These are phyloP conservation scores for Chiloscyllium punctatum DNA, from an alignment of 2,797 vertebrate species.

Conservation along the genomic window DNA sequence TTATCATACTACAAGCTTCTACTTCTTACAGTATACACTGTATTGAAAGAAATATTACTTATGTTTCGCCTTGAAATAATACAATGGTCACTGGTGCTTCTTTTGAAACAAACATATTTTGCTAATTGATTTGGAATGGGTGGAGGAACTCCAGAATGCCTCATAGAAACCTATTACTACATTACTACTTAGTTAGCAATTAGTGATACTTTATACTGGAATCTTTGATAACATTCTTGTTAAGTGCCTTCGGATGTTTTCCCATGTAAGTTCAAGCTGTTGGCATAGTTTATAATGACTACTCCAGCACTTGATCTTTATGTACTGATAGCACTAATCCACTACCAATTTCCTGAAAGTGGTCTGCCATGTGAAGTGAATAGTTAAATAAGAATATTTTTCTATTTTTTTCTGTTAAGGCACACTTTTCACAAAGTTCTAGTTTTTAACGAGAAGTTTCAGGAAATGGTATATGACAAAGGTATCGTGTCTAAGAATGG, in stretches of 20 bases:
- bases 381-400: not conserved
- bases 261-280: not conserved
- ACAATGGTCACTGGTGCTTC: not conserved
- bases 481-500: not conserved
- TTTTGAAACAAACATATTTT: not conserved
- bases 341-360: not conserved
- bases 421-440: not conserved
- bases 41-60: not conserved
- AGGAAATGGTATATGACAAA: not conserved
- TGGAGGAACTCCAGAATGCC: not conserved
- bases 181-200: not conserved
- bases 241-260: not conserved
- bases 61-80: not conserved
- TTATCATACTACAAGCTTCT: not conserved
- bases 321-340: not conserved
- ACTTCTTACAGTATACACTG: not conserved
- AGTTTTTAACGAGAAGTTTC: not conserved
- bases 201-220: not conserved
- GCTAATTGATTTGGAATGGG: not conserved
- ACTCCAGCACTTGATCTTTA: not conserved
- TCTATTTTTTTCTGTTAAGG: not conserved
- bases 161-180: not conserved
- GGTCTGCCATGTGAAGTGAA: not conserved
- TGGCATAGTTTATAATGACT: not conserved
- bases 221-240: not conserved